Evolutionary conservation across 37 sponge, comb jelly and placozoan genomes (phyloP), one percentile per base, ranked within the genome.

Genomic region (Haliclona indistincta): DNA sequence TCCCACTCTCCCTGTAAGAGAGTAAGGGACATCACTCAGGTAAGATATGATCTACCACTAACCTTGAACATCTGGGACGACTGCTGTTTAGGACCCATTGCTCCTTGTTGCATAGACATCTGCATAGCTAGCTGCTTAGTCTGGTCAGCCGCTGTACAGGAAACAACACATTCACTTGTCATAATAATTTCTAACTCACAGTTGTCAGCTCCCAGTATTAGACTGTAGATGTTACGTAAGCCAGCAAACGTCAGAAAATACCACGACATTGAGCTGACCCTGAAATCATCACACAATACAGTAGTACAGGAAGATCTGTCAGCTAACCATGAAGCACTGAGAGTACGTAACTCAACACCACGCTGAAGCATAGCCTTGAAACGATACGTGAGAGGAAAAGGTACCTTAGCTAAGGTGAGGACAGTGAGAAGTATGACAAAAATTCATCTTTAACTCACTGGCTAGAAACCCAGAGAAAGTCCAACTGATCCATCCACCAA

Each of bases 401-500:
- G 99, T 0, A 97, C 95, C 74, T 97, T 88, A 67, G 88, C 88
- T 83, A 52, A n/a, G 10, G 33, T 17, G 17, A 33, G 22, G 4
- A 13, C 40, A 7, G 51, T 7, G 1, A 56, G 51, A 26, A 42
- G 39, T 70, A 29, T 30, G 22, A 66, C 17, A n/a, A 3, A 7
- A 37, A 3, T 19, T 30, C 47, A 2, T 44, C 70, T 6, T 44
- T 26, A 56, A 52, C 85, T 87, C 54, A 86, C 94, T 98, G 26
- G 91, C 83, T 0, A 95, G 87, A 77, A 97, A 97, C 1, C 99
- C 99, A 78, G 99, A 86, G 84, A 97, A 97, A 34, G 93, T 92
- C 90, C 90, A 89, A 68, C 87, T 95, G 68, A 98, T 98, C 96
- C 99, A 98, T 10, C 99, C 96, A 38, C 99, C 99, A 63, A 98